Evolutionary conservation across 2,113 vertebrate species (phyloP).

Genomic region (Natator depressus): DNA sequence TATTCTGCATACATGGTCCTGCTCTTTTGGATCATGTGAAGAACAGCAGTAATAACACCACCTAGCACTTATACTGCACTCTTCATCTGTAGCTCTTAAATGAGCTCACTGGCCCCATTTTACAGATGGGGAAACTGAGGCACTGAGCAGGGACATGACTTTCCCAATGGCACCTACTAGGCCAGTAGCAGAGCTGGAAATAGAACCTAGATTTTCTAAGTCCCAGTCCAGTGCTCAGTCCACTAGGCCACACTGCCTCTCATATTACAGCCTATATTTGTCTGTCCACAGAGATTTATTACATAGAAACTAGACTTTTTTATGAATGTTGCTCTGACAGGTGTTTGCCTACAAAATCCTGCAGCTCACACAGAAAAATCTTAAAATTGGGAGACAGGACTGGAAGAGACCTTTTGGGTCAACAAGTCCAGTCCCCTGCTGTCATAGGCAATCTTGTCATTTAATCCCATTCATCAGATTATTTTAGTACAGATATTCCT

Average conservation of each 20-base stretch:
- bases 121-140: background rate
- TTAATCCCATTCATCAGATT: background rate
- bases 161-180: background rate
- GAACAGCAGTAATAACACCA: background rate
- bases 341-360: background rate
- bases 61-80: background rate
- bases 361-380: accelerated
- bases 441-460: background rate
- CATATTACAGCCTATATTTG: accelerated
- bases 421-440: background rate
- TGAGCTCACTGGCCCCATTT: background rate
- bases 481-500: background rate
- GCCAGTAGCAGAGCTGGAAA: background rate
- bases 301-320: background rate
- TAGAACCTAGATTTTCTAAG: background rate
- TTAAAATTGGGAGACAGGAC: background rate
- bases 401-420: background rate
- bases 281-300: background rate
- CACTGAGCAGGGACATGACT: background rate
- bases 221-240: background rate
- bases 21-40: background rate
- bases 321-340: background rate
- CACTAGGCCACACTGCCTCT: background rate
- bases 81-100: background rate
- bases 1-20: accelerated